Conservation (phyloP, 2,113 vertebrate species). For the Epinephelus moara region DNA sequence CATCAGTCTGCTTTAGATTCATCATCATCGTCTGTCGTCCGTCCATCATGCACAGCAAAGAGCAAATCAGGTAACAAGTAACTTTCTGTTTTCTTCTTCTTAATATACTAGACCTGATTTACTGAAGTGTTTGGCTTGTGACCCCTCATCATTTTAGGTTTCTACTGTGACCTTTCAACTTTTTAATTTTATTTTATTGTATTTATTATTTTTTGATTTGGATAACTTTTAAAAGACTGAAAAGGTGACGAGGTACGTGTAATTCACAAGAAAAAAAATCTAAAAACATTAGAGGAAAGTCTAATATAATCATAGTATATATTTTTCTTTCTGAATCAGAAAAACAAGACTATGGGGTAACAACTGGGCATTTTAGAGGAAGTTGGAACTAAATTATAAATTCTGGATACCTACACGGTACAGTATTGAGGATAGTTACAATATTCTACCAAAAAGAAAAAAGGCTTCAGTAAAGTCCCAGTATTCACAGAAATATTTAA, state of each 20-base stretch:
- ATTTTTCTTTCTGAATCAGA: neutral
- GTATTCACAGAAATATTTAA: too few relatives aligned
- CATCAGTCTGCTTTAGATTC: neutral
- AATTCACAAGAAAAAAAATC: neutral
- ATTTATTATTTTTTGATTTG: neutral
- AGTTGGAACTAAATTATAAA: neutral
- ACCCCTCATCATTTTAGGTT: neutral
- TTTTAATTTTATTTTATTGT: too few relatives aligned
- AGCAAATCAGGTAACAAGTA: conserved; percentile 81
- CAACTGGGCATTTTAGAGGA: neutral
- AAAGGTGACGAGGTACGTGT: neutral
- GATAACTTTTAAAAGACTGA: neutral
- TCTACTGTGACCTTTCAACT: neutral
- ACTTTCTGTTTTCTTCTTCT: neutral
- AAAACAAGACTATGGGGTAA: neutral
- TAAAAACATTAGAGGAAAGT: too few relatives aligned
- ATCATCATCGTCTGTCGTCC: neutral
- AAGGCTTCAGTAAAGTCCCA: too few relatives aligned
- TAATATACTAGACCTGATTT: neutral
- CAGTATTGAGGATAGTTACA: neutral
- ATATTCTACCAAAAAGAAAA: too few relatives aligned
- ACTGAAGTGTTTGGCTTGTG: neutral
- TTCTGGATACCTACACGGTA: neutral
- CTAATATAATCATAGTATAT: too few relatives aligned
- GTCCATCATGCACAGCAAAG: conserved; percentile 82